Evolutionary conservation across 2,113 vertebrate genomes (phyloP), one percentile per base, ranked within the genome.

Genomic region (Eclectus roratus): DNA sequence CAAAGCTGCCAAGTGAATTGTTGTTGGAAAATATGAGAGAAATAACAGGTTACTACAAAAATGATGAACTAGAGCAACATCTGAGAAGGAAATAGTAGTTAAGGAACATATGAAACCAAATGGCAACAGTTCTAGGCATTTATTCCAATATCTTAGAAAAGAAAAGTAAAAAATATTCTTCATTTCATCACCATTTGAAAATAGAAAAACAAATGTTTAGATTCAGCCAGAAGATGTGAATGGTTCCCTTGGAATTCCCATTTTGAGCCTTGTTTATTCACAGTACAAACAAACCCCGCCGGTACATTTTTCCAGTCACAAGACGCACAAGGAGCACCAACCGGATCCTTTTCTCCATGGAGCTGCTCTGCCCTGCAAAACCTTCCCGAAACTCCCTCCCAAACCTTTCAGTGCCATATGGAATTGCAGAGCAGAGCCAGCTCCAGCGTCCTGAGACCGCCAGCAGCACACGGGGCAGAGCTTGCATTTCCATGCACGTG

Each of bases 101-200:
- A 94, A 91, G 89, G 89, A 96, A 91, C 72, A 78, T 92, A 68
- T 89, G 74, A 93, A 86, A 87, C 60, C 31, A 37, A 70, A 86
- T 58, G 80, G 85, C 79, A 88, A 91, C 76, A 19, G 70, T 89
- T 96, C 71, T 64, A 95, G 64, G 76, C 46, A 90, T 96, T 96
- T 84, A 94, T 96, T 96, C 89, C 92, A 85, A 9, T 13, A 79
- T 83, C 94, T 85, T 87, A 53, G 47, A 86, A 94, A 97, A 94
- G 10, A 81, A 90, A 92, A 95, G 85, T 19, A 78, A 94, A 85
- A 91, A 80, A 72, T 63, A 82, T 12, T 73, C 80, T 66, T 92
- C 18, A 78, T 92, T 74, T 68, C 85, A 89, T 77, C 70, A 80
- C 82, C 69, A 90, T 80, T 96, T 43, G 35, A 65, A 88, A 87